These are phyloP conservation scores for Lanius ludovicianus DNA, from an alignment of 2,113 vertebrate genomes.

Conservation along the genomic window DNA sequence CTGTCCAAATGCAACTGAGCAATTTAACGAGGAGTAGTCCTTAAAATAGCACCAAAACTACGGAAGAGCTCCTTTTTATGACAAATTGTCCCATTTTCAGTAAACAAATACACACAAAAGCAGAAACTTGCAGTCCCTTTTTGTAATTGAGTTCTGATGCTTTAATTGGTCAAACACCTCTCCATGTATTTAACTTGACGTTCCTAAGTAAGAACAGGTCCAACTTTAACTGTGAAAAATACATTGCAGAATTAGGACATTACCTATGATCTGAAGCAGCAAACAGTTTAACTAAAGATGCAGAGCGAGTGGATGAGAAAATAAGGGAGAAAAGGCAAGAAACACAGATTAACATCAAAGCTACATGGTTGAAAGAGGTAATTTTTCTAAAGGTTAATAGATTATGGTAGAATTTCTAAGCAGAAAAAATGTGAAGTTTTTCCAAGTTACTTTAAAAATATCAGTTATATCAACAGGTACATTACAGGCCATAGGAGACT, in stretches of 20 bases:
- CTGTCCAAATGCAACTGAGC: background rate
- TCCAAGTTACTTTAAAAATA: background rate
- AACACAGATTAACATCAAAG: background rate
- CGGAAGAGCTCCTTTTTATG: background rate
- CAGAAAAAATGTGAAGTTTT: background rate
- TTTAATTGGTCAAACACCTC: background rate
- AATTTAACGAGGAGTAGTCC: background rate
- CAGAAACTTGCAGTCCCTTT: background rate
- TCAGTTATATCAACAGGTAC: background rate
- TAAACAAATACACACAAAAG: background rate
- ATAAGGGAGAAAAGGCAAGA: background rate
- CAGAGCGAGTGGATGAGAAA: background rate
- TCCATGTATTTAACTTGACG: background rate
- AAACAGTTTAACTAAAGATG: background rate
- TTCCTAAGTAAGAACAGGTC: background rate
- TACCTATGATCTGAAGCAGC: background rate
- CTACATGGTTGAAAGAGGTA: background rate
- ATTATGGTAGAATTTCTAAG: background rate
- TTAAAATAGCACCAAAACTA: background rate
- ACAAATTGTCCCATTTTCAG: background rate
- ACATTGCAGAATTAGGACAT: background rate
- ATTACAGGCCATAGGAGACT: background rate
- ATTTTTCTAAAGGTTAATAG: background rate
- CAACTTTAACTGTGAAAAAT: background rate
- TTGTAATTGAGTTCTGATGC: background rate